Percentiles rank a stretch among this genome's conserved stretches.
Conservation (phyloP, 2,113 vertebrate genomes). For the Sialia sialis region DNA sequence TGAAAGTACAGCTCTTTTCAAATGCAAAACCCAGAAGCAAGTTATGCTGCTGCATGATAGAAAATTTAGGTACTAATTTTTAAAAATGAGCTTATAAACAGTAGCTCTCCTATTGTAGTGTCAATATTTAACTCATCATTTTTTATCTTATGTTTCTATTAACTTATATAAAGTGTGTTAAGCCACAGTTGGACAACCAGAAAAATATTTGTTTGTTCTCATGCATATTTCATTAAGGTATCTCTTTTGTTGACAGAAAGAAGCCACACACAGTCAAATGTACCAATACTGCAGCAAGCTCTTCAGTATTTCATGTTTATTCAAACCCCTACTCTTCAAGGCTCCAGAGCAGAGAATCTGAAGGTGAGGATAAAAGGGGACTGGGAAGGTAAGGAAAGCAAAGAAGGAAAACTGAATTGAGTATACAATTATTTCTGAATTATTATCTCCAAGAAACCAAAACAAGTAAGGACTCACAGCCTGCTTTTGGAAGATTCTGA, state of each 20-base stretch:
- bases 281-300: neutral
- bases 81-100: neutral
- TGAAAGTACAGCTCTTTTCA: neutral
- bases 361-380: neutral
- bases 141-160: neutral
- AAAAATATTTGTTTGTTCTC: slow-evolving; percentile 11
- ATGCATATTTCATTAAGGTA: neutral
- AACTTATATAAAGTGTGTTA: neutral
- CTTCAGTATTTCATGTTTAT: neutral
- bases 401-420: neutral
- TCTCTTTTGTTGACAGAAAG: slow-evolving; percentile 4
- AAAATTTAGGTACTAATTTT: neutral
- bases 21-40: neutral
- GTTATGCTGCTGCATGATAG: neutral
- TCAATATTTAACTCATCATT: neutral
- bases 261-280: neutral
- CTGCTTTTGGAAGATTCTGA: neutral
- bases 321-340: neutral
- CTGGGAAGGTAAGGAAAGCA: neutral
- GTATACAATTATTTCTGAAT: neutral
- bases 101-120: neutral
- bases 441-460: neutral
- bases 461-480: neutral
- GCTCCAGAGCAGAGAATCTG: neutral
- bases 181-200: neutral